phyloP scores from a whole-genome alignment of 2,113 vertebrate genomes.

The Alouatta palliata region DNA sequence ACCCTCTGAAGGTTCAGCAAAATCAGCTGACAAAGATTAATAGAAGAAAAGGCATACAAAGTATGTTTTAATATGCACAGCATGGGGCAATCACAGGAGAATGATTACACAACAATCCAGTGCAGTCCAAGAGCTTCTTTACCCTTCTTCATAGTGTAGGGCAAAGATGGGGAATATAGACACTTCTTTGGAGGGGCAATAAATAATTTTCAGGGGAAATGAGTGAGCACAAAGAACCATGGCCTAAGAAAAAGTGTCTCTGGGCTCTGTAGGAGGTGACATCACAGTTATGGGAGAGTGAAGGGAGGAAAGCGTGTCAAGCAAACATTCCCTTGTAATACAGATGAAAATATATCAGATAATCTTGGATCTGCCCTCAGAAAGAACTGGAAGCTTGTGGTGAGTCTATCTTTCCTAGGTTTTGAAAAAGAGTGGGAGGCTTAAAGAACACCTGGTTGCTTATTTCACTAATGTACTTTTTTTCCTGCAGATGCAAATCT shows the following conservation, averaged over 20 bases:
- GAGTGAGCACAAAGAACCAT: neutral
- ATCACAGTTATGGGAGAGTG: neutral
- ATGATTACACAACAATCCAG: neutral
- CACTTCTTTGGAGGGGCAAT: neutral
- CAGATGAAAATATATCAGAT: neutral
- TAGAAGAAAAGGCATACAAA: neutral
- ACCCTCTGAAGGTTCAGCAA: neutral
- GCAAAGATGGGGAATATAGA: neutral
- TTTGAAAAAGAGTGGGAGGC: neutral
- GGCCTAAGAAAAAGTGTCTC: neutral
- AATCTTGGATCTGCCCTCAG: neutral
- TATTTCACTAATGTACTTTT: neutral
- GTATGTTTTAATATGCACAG: neutral
- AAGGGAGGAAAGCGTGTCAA: neutral
- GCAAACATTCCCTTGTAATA: neutral
- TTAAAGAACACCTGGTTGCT: neutral
- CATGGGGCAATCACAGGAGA: neutral
- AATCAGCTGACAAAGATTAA: neutral
- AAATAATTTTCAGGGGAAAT: neutral
- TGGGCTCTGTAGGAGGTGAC: neutral
- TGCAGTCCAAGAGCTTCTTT: neutral
- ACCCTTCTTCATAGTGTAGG: neutral
- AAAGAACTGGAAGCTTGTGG: neutral
- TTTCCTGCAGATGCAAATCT: neutral
- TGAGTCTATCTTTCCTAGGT: neutral